Evolutionary conservation across 1,140 invertebrate species (phyloP).

Genomic region (Bombus consobrinus): DNA sequence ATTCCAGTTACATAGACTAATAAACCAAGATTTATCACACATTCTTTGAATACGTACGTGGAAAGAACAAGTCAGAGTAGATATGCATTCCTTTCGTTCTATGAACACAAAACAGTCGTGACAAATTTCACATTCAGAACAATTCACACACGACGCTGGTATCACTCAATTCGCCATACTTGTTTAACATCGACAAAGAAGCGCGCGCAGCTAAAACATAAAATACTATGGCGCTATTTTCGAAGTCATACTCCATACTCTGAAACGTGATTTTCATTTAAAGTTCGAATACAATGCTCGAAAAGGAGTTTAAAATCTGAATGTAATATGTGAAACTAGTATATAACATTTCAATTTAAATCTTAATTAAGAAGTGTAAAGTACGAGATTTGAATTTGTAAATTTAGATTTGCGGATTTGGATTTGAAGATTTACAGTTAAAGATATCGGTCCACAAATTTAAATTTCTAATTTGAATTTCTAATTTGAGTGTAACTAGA

Average conservation of each 20-base stretch:
- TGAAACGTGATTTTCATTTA: background rate
- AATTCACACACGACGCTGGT: background rate
- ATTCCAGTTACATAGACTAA: background rate
- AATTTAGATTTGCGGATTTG: background rate
- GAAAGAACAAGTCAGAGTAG: background rate
- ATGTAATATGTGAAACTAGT: too few relatives aligned
- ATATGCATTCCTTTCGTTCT: background rate
- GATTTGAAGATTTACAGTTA: background rate
- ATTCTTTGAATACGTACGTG: background rate
- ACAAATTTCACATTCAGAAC: background rate
- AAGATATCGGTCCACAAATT: background rate
- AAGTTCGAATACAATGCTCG: background rate
- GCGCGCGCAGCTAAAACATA: background rate
- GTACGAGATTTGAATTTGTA: background rate
- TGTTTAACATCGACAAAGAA: background rate
- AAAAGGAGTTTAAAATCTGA: background rate
- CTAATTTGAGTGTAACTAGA: too few relatives aligned
- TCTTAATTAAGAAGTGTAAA: background rate
- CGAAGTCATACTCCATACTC: background rate
- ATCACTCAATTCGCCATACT: background rate
- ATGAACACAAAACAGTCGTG: background rate
- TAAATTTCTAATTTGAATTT: background rate
- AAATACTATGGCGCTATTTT: background rate
- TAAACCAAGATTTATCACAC: background rate
- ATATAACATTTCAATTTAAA: background rate